Base-by-base conservation (phyloP, 2,113 vertebrate species). In the Otocyon megalotis region DNA sequence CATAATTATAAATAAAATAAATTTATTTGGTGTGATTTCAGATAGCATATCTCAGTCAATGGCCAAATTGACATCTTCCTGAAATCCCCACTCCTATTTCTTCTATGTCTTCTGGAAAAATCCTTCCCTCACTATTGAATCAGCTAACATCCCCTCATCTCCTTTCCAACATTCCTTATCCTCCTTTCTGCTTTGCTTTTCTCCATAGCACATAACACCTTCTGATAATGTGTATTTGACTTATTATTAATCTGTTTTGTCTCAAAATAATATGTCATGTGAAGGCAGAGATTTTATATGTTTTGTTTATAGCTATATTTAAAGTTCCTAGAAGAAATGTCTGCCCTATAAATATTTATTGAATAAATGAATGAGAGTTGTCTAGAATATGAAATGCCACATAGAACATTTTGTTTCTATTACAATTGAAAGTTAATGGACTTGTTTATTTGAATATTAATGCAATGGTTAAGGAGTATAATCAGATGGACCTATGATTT, bases 291-390 rank as follows among this genome's bases (percentile, higher is more conserved):
- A 71, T 87, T 93, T 94, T 87, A 83, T 88, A 53, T 56, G 8
- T 50, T 80, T 94, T 71, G 26, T 67, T 92, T n/a, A 76, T 80
- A 53, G 24, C 22, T 67, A 17, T 87, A 72, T 85, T 95, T 96
- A 43, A 60, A 22, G 30, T 50, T 84, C 58, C 30, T 54, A 48
- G 60, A 90, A 77, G 13, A 79, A 79, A 28, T 56, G 15, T 67
- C 74, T 88, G 67, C n/a, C 0, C 8, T n/a, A 94, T 65, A 76
- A 86, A 48, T 54, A 24, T 60, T 94, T 92, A 43, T 94, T 80
- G 19, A 62, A 94, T 84, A 88, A 88, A 80, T 88, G 26, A 84
- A 54, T 16, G 37, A 91, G 24, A 54, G 8, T 35, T 88, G 32
- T 74, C 26, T 5, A 48, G 28, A 74, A 77, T 28, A 88, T 69